Evolutionary conservation across 2,797 vertebrate species (phyloP).

Genomic region (Urocyon cinereoargenteus): DNA sequence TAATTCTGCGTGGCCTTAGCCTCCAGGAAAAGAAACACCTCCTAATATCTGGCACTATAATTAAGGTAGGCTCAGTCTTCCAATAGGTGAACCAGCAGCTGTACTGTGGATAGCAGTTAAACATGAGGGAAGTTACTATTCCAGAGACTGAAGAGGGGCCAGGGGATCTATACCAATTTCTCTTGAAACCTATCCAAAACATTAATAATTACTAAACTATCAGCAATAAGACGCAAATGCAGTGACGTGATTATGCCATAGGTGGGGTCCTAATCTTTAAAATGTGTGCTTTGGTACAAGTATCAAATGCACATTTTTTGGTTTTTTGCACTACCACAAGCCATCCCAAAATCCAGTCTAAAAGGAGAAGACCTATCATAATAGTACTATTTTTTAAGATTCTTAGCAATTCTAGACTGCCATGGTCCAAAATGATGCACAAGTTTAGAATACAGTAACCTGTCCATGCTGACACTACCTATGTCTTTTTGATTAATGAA

Average conservation of each 20-base stretch:
- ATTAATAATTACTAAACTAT: slow-evolving; percentile 41
- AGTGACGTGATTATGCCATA: neutral
- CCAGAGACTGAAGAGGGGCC: neutral
- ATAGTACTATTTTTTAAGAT: neutral
- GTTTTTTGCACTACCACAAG: neutral
- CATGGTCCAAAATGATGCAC: neutral
- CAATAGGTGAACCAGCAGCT: neutral
- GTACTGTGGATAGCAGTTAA: neutral
- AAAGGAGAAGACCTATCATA: neutral
- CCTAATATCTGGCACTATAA: neutral
- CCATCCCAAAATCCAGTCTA: slow-evolving; percentile 32
- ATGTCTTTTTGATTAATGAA: neutral
- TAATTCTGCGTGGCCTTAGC: neutral
- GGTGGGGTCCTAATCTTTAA: slow-evolving; percentile 17
- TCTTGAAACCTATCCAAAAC: neutral
- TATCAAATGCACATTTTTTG: neutral
- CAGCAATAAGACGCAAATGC: slow-evolving; percentile 20
- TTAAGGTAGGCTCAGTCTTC: neutral
- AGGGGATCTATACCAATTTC: neutral
- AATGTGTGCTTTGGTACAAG: slow-evolving; percentile 18
- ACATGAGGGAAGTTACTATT: neutral
- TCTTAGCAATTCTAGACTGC: neutral
- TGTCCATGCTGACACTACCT: neutral
- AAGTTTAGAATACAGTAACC: neutral
- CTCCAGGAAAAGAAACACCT: neutral